Evolutionary conservation across 1,140 invertebrate genomes (phyloP).

Genomic region (Parasteatoda tepidariorum): DNA sequence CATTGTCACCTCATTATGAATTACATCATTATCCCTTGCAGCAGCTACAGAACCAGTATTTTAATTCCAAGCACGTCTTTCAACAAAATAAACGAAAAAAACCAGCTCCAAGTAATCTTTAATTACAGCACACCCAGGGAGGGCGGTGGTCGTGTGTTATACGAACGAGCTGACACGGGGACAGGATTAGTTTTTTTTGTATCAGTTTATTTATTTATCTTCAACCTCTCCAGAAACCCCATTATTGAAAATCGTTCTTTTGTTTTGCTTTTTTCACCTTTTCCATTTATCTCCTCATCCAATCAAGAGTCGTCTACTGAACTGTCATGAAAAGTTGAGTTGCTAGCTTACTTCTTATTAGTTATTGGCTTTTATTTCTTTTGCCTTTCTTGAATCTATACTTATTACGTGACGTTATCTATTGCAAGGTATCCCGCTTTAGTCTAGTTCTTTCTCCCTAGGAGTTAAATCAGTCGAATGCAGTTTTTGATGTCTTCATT

Average conservation of each 20-base stretch:
- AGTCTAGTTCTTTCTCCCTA: not conserved
- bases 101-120: conserved; percentile 7
- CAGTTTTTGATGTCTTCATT: conserved; percentile 7
- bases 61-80: not conserved
- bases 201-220: conserved; percentile 2
- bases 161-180: conserved; percentile 4
- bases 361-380: not conserved
- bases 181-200: not conserved
- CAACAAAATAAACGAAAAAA: not conserved
- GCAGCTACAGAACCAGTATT: not conserved
- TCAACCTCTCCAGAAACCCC: not conserved
- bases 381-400: not conserved
- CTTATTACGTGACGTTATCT: not conserved
- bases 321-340: conserved; percentile 26
- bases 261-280: not conserved
- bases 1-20: not conserved
- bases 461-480: not conserved
- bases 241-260: conserved; percentile 16
- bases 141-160: conserved; percentile 27
- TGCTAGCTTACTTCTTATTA: not conserved
- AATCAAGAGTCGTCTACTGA: not conserved
- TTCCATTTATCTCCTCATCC: not conserved
- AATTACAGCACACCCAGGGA: conserved; percentile 3
- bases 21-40: conserved; percentile 14
- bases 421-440: not conserved